A percentile compares a stretch with the other conserved stretches of the same genome.
Evolutionary conservation across 2,797 vertebrate genomes (phyloP).

Genomic region (Epinephelus coioides): DNA sequence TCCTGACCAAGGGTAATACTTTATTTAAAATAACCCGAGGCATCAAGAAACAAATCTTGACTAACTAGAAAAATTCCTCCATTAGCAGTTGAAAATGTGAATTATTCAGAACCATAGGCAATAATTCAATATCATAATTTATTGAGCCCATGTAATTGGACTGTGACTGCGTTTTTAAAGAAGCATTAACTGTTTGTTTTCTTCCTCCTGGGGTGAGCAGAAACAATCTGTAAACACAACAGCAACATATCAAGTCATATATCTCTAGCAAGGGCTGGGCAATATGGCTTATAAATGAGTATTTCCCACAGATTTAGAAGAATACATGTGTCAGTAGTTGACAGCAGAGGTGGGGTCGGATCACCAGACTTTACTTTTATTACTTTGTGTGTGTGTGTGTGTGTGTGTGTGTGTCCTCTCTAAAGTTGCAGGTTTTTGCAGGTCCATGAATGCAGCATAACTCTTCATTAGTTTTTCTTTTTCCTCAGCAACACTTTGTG

Average conservation of each 20-base stretch:
- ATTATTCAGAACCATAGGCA: background rate
- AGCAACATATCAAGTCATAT: background rate
- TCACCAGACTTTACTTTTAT: too few relatives aligned
- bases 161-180: background rate
- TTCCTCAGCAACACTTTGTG: too few relatives aligned
- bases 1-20: background rate
- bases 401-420: too few relatives aligned
- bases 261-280: too few relatives aligned
- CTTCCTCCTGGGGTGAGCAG: background rate
- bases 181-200: background rate
- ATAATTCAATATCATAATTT: slow-evolving; percentile 8
- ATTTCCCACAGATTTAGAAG: too few relatives aligned
- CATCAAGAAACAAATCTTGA: background rate
- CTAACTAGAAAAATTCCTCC: background rate
- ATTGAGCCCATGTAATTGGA: background rate
- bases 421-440: too few relatives aligned
- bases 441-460: too few relatives aligned
- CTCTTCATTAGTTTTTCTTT: too few relatives aligned
- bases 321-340: too few relatives aligned
- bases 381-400: too few relatives aligned
- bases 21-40: background rate
- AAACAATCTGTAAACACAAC: background rate
- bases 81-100: background rate
- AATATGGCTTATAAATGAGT: too few relatives aligned
- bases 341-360: too few relatives aligned